These are phyloP conservation scores for Spinibarbus caldwelli DNA, from an alignment of 2,797 vertebrate genomes.

Conservation along the genomic window DNA sequence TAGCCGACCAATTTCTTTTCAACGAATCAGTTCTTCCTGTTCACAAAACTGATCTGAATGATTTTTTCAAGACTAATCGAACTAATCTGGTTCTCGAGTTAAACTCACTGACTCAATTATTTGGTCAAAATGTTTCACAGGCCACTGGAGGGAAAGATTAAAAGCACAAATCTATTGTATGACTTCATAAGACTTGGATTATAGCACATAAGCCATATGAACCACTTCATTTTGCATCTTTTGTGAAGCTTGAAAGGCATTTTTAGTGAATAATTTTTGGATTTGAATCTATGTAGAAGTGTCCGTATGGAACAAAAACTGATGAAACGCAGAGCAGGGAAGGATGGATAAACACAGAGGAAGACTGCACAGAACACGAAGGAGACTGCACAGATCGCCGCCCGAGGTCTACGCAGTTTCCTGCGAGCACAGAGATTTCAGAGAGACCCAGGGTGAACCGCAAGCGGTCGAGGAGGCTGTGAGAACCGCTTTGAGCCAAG, in stretches of 20 bases:
- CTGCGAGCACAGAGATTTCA: conserved; percentile 47
- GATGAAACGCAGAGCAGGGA: conserved; percentile 22
- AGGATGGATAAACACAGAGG: conserved; percentile 27
- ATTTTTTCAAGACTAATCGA: not conserved
- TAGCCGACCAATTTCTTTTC: not conserved
- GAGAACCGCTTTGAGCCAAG: conserved; percentile 48
- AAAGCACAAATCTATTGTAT: not conserved
- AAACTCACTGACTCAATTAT: not conserved
- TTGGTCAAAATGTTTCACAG: not conserved
- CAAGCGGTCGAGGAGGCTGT: conserved; percentile 47
- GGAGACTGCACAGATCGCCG: conserved; percentile 28
- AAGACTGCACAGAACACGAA: conserved; percentile 24
- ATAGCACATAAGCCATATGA: not conserved
- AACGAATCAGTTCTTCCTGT: not conserved
- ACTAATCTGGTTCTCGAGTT: not conserved
- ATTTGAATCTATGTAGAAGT: not conserved
- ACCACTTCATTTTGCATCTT: not conserved
- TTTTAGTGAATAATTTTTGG: not conserved
- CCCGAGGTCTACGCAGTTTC: conserved; percentile 33
- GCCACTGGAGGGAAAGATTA: not conserved
- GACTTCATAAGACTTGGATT: conserved; percentile 8
- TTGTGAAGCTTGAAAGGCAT: not conserved
- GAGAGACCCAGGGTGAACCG: conserved; percentile 49
- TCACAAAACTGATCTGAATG: not conserved
- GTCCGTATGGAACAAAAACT: conserved; percentile 24